Percentiles rank a stretch among this genome's conserved stretches.
These are phyloP conservation scores for Carduelis carduelis DNA, from an alignment of 2,797 vertebrate species.

Conservation along the genomic window DNA sequence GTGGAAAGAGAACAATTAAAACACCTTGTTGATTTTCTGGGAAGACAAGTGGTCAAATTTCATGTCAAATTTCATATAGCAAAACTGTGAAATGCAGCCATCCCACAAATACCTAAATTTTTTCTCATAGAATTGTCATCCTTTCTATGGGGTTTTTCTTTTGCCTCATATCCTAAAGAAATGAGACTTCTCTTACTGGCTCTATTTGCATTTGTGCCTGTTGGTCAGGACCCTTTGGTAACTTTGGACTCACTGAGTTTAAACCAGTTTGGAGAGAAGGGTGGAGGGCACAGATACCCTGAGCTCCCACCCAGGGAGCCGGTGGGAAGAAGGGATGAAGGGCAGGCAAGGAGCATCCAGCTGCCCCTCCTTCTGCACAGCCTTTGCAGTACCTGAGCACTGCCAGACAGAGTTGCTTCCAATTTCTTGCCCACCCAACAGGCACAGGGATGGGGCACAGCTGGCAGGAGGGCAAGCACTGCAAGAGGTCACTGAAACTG, in stretches of 20 bases:
- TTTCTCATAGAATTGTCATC: background rate
- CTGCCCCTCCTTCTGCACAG: background rate
- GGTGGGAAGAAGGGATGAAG: background rate
- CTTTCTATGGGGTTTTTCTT: background rate
- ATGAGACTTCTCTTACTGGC: background rate
- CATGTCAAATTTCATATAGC: background rate
- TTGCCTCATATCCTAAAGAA: background rate
- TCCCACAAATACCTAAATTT: background rate
- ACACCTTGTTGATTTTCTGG: background rate
- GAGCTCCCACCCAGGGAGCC: background rate
- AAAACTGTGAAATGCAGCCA: background rate
- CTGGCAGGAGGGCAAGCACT: background rate
- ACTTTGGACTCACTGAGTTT: background rate
- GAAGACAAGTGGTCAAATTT: background rate
- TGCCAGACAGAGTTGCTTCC: background rate
- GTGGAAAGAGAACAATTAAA: background rate
- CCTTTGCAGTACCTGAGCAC: background rate
- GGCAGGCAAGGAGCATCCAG: background rate
- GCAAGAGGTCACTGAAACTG: background rate
- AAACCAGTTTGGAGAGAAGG: background rate
- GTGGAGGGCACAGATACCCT: fast-evolving
- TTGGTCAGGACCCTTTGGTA: background rate
- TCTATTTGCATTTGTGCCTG: background rate
- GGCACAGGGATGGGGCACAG: background rate
- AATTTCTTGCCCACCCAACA: background rate